These are phyloP conservation scores for Oenanthe melanoleuca DNA, from an alignment of 2,113 vertebrate genomes.

Conservation along the genomic window DNA sequence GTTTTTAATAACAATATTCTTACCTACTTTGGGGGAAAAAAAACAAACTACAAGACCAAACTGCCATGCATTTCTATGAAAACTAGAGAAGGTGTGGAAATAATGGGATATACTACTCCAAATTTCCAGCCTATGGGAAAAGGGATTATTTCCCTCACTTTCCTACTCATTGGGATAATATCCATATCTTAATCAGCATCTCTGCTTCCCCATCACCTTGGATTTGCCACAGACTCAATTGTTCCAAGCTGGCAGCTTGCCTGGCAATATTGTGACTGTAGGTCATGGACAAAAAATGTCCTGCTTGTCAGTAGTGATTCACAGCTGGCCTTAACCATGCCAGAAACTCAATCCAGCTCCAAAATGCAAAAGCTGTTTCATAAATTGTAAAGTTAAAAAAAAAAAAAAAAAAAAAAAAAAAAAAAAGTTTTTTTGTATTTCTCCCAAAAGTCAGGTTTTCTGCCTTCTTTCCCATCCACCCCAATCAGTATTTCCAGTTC, in stretches of 20 bases:
- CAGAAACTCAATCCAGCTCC: neutral
- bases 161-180: neutral
- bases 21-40: neutral
- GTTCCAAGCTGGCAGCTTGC: neutral
- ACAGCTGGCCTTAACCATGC: neutral
- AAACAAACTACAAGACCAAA: neutral
- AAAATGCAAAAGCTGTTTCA: neutral
- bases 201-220: neutral
- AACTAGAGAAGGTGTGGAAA: neutral
- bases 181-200: neutral
- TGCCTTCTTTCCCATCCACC: neutral
- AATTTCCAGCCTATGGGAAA: neutral
- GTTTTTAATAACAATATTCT: neutral
- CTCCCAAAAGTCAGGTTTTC: neutral
- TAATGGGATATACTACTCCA: neutral
- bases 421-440: neutral
- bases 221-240: neutral
- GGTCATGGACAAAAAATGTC: neutral
- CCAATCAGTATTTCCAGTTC: neutral
- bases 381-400: neutral
- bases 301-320: neutral
- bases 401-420: neutral
- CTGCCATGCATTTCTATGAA: neutral
- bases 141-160: neutral
- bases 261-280: neutral